Evolutionary conservation across 2,888 invertebrate genomes (phyloP).

Genomic region (Volucella bombylans): DNA sequence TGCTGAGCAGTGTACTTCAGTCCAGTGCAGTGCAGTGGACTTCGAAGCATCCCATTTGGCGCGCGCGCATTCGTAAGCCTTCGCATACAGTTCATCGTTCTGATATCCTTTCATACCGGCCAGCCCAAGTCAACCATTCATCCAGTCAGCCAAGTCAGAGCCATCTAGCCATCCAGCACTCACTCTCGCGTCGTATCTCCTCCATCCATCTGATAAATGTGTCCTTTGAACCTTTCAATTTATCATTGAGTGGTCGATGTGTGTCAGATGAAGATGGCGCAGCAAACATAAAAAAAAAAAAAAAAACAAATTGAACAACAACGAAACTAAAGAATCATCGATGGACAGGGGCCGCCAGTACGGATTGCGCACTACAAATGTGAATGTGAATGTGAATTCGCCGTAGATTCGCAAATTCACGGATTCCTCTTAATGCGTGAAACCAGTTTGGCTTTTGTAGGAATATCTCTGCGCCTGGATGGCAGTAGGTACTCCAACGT

Average conservation of each 20-base stretch:
- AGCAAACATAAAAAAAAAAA: constrained; percentile 23
- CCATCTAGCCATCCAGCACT: constrained; percentile 57
- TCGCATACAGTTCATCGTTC: constrained; percentile 59
- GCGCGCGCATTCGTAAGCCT: neutral
- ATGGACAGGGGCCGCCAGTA: constrained; percentile 7
- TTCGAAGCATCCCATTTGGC: constrained; percentile 48
- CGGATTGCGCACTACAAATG: constrained; percentile 38
- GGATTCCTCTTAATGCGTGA: constrained; percentile 61
- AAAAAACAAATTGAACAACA: constrained; percentile 3
- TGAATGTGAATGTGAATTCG: constrained; percentile 47
- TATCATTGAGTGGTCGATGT: constrained; percentile 74
- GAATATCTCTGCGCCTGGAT: neutral
- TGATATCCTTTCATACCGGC: constrained; percentile 61
- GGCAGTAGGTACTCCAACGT: constrained; percentile 12
- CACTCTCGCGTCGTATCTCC: constrained; percentile 72
- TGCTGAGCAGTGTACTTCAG: constrained; percentile 26
- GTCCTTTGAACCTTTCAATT: constrained; percentile 74
- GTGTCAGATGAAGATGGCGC: constrained; percentile 72
- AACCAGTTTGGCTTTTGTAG: constrained; percentile 63
- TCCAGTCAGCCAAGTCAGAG: constrained; percentile 24
- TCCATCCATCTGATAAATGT: constrained; percentile 74
- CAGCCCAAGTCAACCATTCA: neutral
- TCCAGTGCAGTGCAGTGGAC: too few relatives aligned
- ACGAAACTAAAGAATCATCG: constrained; percentile 8
- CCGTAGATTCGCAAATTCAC: constrained; percentile 39